Conservation (phyloP, 2,797 vertebrate species). For the Ctenosaura bakeri region DNA sequence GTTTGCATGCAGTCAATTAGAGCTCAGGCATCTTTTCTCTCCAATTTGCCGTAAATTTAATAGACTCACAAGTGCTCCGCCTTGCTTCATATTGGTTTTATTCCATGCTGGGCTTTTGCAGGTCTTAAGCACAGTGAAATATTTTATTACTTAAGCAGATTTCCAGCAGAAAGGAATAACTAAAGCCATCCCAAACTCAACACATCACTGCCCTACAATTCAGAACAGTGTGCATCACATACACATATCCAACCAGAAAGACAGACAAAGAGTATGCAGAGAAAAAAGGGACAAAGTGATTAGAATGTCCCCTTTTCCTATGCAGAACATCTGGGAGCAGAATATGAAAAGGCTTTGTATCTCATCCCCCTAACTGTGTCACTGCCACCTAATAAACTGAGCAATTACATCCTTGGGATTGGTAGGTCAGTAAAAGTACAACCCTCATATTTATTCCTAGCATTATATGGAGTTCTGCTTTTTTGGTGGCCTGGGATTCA, state of each 20-base stretch:
- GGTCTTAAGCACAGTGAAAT: not conserved
- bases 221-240: not conserved
- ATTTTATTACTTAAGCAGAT: not conserved
- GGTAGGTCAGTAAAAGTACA: not conserved
- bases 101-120: too few relatives aligned
- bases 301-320: not conserved
- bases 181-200: not conserved
- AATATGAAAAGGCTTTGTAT: not conserved
- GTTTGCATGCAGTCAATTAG: not conserved
- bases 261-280: not conserved
- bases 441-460: too few relatives aligned
- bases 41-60: too few relatives aligned
- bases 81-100: not conserved
- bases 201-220: not conserved
- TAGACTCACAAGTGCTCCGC: not conserved
- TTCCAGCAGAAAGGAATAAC: not conserved
- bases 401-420: not conserved
- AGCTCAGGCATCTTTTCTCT: not conserved
- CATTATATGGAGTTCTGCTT: not conserved
- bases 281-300: not conserved
- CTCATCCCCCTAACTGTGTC: too few relatives aligned
- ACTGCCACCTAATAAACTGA: too few relatives aligned
- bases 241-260: not conserved
- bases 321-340: not conserved
- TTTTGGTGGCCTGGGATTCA: not conserved